Evolutionary conservation across 2,888 invertebrate genomes (phyloP).

Genomic region (Drosophila pseudotakahashii): DNA sequence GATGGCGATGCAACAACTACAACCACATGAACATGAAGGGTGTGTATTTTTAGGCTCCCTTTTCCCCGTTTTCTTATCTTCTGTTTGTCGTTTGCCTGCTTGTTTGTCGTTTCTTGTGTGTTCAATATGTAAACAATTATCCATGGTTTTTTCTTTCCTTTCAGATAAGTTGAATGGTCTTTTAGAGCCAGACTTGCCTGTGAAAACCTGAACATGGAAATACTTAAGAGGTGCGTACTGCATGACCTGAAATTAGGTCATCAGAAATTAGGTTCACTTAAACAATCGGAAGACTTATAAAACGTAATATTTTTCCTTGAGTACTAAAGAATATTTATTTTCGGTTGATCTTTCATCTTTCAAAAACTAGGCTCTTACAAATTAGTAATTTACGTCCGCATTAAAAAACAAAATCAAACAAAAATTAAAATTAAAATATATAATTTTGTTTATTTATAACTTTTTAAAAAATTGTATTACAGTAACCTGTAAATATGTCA

Average conservation of each 20-base stretch:
- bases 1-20: constrained; percentile 50
- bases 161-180: constrained; percentile 9
- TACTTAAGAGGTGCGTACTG: constrained; percentile 9
- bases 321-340: no score
- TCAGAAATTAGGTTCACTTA: background rate
- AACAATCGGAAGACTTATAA: background rate
- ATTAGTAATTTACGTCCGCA: no score
- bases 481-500: no score
- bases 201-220: background rate
- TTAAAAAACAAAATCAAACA: no score
- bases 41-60: constrained; percentile 55
- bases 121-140: constrained; percentile 28
- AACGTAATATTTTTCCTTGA: background rate
- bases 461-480: no score
- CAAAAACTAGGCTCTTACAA: no score
- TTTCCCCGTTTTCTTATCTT: constrained; percentile 11
- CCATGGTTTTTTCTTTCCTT: constrained; percentile 8
- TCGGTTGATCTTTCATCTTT: no score
- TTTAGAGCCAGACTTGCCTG: background rate
- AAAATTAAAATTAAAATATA: no score
- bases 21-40: constrained; percentile 51
- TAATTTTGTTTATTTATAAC: no score
- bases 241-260: constrained; percentile 27
- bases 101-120: constrained; percentile 7
- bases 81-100: constrained; percentile 17